Conservation (phyloP, 2,113 vertebrate species). For the Thymallus thymallus region DNA sequence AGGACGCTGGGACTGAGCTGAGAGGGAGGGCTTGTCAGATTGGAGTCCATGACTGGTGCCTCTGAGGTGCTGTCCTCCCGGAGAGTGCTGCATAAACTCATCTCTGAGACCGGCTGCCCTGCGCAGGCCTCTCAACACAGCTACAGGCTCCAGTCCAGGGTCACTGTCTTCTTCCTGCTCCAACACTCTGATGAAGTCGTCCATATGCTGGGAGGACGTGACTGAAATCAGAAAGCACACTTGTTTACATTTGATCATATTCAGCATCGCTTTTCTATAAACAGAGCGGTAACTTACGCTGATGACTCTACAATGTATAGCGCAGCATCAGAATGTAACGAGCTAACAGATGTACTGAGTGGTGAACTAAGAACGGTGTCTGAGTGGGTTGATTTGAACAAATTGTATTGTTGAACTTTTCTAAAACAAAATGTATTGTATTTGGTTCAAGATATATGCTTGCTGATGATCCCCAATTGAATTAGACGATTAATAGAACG, state of each 20-base stretch:
- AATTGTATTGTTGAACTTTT: too few relatives aligned
- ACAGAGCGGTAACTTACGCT: too few relatives aligned
- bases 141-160: constrained; percentile 9
- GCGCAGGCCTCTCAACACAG: constrained; percentile 47
- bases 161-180: constrained; percentile 61
- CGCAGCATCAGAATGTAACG: too few relatives aligned
- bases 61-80: background rate
- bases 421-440: too few relatives aligned
- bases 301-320: too few relatives aligned
- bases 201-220: constrained; percentile 63
- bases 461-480: too few relatives aligned
- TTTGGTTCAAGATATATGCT: too few relatives aligned
- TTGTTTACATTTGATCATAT: background rate
- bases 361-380: too few relatives aligned
- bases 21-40: constrained; percentile 54
- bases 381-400: too few relatives aligned
- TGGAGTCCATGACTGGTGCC: constrained; percentile 18
- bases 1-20: background rate
- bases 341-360: too few relatives aligned
- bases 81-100: constrained; percentile 28
- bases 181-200: constrained; percentile 70
- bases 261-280: background rate
- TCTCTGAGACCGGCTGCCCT: constrained; percentile 36
- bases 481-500: too few relatives aligned
- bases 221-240: constrained; percentile 50